Base-by-base conservation (phyloP, 2,113 vertebrate genomes). In the Colaptes auratus region DNA sequence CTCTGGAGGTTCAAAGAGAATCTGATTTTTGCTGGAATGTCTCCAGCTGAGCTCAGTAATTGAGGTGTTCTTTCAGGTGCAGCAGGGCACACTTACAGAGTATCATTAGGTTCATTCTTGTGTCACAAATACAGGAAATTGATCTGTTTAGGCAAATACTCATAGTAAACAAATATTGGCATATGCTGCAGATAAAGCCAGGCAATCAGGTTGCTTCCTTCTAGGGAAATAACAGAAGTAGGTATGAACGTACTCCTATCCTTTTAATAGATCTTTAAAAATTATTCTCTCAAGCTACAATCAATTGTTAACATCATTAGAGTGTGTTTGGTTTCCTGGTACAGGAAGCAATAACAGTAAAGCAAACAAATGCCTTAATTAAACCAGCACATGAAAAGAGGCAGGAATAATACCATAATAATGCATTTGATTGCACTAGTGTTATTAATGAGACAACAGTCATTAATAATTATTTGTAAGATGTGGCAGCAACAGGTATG, bases 321-420 rank as follows among this genome's bases (percentile, higher is more conserved):
- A 89, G 52, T 10, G 35, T 89, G 66, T 76, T 91, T 82, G 27
- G 64, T 77, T 95, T 95, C 96, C 87, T 92, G 84, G 28, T 67
- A 86, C 78, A 92, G 96, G 89, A 96, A 95, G 78, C 88, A 96
- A 96, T 96, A 96, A 94, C 52, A 28, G 4, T 89, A 92, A 93
- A 92, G 78, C 35, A 91, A 92, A 95, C 75, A 87, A 90, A 84
- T 2, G 5, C 17, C 31, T 96, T 92, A 90, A 96, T 96, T 93
- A 94, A 89, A 88, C 35, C 42, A 79, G 30, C 31, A 60, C 7
- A 0, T 44, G 52, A 77, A 82, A 87, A 80, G 6, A 85, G 15
- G 46, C 58, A 65, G 69, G 15, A 46, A 3, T 83, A 82, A 76
- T 2, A 8, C 76, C 55, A 50, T 52, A 64, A 25, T 48, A 77